Base-by-base conservation (phyloP, 2,797 vertebrate genomes). In the Microchirus variegatus region DNA sequence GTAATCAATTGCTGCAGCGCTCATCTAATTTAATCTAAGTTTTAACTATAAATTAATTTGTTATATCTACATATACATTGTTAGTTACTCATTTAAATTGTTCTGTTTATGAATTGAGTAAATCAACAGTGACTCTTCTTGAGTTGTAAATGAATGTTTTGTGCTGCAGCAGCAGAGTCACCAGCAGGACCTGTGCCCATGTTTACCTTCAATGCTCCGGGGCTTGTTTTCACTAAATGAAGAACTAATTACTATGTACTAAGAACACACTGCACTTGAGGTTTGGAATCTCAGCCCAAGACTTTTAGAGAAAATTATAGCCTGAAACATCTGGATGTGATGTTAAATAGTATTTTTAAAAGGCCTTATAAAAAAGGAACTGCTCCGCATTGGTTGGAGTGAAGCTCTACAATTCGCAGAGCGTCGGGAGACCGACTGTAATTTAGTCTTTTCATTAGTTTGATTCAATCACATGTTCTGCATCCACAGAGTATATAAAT, bases 331-430 rank as follows among this genome's bases (percentile, higher is more conserved):
- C 92, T 94, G 93, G 89, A 91, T 89, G 85, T 87, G 90, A 92
- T 93, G 89, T 87, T 62, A 83, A 89, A 90, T 84, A 84, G 86
- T 92, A 92, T 92, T 93, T 93, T 92, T 90, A 89, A 91, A 88
- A 86, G 16, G 85, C 63, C 64, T 75, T 83, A 78, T 84, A 90
- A 91, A 87, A 87, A 46, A 85, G 81, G 66, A 81, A 75, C 63
- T 67, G 74, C 71, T 84, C 83, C 70, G 77, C 73, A 76, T 78
- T 60, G 73, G 83, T 80, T 63, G 40, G 74, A 81, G 55, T 44
- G 49, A 72, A 80, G 46, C 54, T 67, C 67, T 31, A 31, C 26
- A 67, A 51, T 58, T 75, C 53, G 59, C 12, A 57, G 68, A 56
- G 63, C 31, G 16, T 15, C 70, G 49, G 56, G 45, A 62, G 46